phyloP scores from a whole-genome alignment of 2,888 invertebrate species.

The Spodoptera exigua region DNA sequence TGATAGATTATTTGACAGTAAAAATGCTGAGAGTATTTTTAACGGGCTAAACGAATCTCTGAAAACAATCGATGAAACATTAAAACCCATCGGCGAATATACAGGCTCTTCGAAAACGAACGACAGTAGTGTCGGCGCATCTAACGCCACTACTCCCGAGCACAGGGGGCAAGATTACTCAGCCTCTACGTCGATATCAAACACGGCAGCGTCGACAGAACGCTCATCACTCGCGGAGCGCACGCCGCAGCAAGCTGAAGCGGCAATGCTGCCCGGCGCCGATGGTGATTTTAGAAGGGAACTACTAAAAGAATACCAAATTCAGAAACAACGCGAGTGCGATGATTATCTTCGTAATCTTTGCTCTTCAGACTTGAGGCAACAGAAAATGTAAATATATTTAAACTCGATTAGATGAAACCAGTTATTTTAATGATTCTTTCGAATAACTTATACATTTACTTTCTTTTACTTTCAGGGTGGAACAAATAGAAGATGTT shows the following conservation, averaged over 20 bases:
- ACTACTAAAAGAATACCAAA: conserved; percentile 94
- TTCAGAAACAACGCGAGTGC: conserved; percentile 91
- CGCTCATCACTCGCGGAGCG: conserved; percentile 77
- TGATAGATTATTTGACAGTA: conserved; percentile 95
- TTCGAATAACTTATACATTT: conserved; percentile 16
- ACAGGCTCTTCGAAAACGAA: conserved; percentile 67
- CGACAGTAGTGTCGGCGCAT: conserved; percentile 79
- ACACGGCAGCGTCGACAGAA: conserved; percentile 92
- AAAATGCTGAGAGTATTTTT: conserved; percentile 93
- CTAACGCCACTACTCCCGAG: conserved; percentile 91
- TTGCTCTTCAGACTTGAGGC: conserved; percentile 79
- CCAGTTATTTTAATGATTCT: conserved; percentile 18
- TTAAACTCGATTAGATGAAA: conserved; percentile 26
- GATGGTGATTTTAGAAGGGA: conserved; percentile 90
- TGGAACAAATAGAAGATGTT: conserved; percentile 72
- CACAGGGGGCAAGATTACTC: conserved; percentile 91
- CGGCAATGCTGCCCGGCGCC: conserved; percentile 65
- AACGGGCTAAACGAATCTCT: conserved; percentile 91
- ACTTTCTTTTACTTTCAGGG: conserved; percentile 69
- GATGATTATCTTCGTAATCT: conserved; percentile 85
- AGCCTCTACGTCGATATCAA: conserved; percentile 89
- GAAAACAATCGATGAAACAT: conserved; percentile 78
- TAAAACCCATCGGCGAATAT: conserved; percentile 75
- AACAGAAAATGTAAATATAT: conserved; percentile 78
- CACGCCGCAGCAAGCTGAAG: conserved; percentile 72